A percentile compares a stretch with the other conserved stretches of the same genome.
phyloP scores from a whole-genome alignment of 2,888 invertebrate species.

The Metacarcinus magister region DNA sequence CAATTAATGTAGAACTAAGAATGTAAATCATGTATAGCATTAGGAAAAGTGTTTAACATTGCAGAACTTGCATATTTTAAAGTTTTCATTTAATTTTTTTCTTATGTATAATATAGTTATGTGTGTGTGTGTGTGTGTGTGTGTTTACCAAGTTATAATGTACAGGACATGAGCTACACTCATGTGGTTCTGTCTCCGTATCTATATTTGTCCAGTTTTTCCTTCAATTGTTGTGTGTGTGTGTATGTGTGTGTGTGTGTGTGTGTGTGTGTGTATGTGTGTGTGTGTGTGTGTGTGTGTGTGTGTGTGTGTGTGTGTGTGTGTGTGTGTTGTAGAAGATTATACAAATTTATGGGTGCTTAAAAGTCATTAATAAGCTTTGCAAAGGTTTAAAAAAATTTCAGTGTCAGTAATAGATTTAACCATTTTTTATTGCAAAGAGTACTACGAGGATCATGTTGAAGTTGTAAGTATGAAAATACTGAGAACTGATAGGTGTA shows the following conservation, averaged over 20 bases:
- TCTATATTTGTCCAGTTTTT: no score
- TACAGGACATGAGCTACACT: no score
- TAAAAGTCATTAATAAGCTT: not conserved
- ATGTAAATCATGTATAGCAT: not conserved
- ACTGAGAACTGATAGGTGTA: not conserved
- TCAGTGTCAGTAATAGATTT: not conserved
- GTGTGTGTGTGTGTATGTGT: not conserved
- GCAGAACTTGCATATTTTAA: constrained; percentile 7
- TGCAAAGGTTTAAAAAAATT: not conserved
- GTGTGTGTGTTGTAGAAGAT: constrained; percentile 4
- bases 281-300: not conserved
- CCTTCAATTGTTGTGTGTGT: not conserved
- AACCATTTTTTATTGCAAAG: not conserved
- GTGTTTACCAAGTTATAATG: no score
- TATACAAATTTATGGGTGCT: not conserved
- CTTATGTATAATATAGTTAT: not conserved
- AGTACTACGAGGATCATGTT: not conserved
- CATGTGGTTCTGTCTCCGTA: no score
- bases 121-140: no score
- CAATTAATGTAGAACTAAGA: not conserved
- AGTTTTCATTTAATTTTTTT: not conserved
- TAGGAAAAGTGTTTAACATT: not conserved
- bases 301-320: constrained; percentile 35
- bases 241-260: not conserved
- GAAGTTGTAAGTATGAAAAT: not conserved